Percentiles rank a stretch among this genome's conserved stretches.
Conservation (phyloP, 2,113 vertebrate genomes). For the Struthio camelus region DNA sequence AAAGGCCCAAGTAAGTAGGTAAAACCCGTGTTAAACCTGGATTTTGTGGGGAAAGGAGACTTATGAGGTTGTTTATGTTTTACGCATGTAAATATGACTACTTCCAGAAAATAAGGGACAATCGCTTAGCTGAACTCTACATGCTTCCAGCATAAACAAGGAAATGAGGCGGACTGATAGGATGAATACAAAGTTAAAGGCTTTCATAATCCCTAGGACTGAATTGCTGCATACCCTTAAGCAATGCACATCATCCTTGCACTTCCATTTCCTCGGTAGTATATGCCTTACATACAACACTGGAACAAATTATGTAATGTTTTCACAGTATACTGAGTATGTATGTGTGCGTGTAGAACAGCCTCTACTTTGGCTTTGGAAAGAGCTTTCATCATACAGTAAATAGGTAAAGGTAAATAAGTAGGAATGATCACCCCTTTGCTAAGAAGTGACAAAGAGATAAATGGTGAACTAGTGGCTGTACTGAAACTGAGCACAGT, state of each 20-base stretch:
- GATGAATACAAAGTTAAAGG: neutral
- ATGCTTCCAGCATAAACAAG: neutral
- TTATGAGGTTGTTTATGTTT: neutral
- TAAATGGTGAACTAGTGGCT: neutral
- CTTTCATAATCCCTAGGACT: neutral
- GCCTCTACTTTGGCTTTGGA: neutral
- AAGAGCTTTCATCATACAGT: slow-evolving; percentile 2
- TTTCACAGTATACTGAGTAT: neutral
- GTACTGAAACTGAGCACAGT: neutral
- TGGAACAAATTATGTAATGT: neutral
- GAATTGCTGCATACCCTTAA: neutral
- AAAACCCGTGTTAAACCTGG: neutral
- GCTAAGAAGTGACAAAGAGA: neutral
- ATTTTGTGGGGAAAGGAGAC: neutral
- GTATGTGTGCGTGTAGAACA: fast-evolving
- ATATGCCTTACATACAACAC: neutral
- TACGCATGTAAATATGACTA: neutral
- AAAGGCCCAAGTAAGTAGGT: neutral
- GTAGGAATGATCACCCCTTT: neutral
- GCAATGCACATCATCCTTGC: fast-evolving
- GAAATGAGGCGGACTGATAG: neutral
- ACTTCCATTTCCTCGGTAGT: neutral
- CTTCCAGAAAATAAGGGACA: neutral
- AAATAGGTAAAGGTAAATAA: neutral
- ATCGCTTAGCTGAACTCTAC: neutral